Evolutionary conservation across 2,113 vertebrate species (phyloP), one percentile per base, ranked within the genome.

Genomic region (Dromas ardeola): DNA sequence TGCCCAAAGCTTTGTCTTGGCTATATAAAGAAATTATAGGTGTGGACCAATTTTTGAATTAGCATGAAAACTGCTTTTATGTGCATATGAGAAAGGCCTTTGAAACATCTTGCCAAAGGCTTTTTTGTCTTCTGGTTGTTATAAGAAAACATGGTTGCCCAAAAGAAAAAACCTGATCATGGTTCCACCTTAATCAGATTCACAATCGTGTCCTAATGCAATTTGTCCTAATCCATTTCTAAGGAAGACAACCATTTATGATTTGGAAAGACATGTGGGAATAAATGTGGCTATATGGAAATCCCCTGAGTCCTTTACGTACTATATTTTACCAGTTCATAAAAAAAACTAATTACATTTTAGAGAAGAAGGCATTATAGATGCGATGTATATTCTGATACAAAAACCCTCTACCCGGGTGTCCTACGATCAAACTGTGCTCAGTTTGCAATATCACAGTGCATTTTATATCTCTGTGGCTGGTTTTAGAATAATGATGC

Each of bases 171-270:
- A 99, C 97, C 97, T 98, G 98, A 99, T 98, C 98, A 98, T 98
- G 98, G 98, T 99, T 98, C 98, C 98, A 98, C 98, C 98, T 98
- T 99, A 99, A 99, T 99, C 99, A 99, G 98, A 99, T 99, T 99
- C 99, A 98, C 98, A 98, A 98, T 99, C 99, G 97, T 98, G 99
- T 99, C 98, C 98, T 99, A 99, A 99, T 99, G 98, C 98, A 99
- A 99, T 99, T 99, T 99, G 98, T 98, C 98, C 98, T 99, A 99
- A 99, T 99, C 98, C 98, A 99, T 99, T 99, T 99, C 98, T 98
- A 98, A 98, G 98, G 98, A 99, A 99, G 99, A 99, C 99, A 99
- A 99, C 98, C 98, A 99, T 98, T 99, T 99, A 99, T 98, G 99
- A 99, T 99, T 99, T 99, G 98, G 98, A 98, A 98, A 99, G 99